Evolutionary conservation across 2,113 vertebrate genomes (phyloP).

Genomic region (Paracanthobrama guichenoti): DNA sequence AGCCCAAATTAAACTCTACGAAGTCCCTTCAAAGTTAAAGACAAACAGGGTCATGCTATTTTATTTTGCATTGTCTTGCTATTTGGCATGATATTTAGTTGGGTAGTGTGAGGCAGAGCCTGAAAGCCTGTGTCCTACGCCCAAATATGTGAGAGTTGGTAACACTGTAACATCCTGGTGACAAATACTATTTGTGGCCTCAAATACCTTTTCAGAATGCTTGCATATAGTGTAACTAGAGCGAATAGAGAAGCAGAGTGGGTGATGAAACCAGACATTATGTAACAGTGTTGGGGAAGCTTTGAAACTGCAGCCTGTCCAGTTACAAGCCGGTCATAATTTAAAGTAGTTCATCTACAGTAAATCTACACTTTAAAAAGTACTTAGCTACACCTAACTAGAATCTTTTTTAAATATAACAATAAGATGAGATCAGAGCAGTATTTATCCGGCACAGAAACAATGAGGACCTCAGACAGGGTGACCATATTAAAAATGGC

Average conservation of each 20-base stretch:
- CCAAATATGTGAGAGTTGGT: not conserved
- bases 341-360: not conserved
- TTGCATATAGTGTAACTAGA: not conserved
- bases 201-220: not conserved
- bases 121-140: not conserved
- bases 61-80: not conserved
- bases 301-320: not conserved
- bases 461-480: too few species aligned
- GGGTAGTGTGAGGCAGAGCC: not conserved
- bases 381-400: not conserved
- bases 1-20: too few species aligned
- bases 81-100: not conserved
- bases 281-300: not conserved
- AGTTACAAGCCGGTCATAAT: not conserved
- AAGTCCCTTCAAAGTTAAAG: too few species aligned
- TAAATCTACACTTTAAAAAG: not conserved
- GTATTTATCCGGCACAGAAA: too few species aligned
- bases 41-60: too few species aligned
- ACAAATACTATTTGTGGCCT: not conserved
- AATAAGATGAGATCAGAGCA: too few species aligned
- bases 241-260: not conserved
- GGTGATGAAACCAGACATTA: not conserved
- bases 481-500: too few species aligned
- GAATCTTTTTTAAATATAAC: too few species aligned
- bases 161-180: not conserved